Evolutionary conservation across 2,113 vertebrate genomes (phyloP).

Genomic region (Melanotaenia duboulayi): DNA sequence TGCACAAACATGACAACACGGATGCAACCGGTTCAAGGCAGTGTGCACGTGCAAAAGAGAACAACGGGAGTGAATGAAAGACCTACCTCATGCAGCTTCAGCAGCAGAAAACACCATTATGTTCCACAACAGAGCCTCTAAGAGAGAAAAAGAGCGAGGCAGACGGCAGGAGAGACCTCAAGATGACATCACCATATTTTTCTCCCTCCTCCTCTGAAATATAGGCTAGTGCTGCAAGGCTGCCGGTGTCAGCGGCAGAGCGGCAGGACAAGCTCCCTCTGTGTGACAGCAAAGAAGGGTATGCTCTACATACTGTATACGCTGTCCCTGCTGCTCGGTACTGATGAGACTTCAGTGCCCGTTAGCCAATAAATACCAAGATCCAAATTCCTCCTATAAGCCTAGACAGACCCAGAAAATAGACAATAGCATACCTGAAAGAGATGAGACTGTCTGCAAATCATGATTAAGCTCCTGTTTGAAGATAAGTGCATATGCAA

Average conservation of each 20-base stretch:
- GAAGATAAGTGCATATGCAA: neutral
- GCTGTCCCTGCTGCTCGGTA: neutral
- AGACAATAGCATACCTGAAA: neutral
- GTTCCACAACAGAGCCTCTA: constrained; percentile 54
- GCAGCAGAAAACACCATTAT: constrained; percentile 55
- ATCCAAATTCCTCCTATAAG: neutral
- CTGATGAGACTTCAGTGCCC: constrained; percentile 1
- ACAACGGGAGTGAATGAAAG: constrained; percentile 22
- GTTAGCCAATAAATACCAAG: neutral
- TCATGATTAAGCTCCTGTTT: neutral
- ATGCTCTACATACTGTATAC: neutral
- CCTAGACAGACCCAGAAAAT: neutral
- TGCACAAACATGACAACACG: neutral
- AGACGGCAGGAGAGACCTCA: constrained; percentile 32
- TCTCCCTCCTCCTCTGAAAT: constrained; percentile 58
- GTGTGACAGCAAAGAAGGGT: constrained; percentile 2
- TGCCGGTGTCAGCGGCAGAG: constrained; percentile 39
- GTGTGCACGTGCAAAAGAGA: constrained; percentile 26
- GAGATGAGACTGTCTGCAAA: neutral
- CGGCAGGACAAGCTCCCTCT: constrained; percentile 34
- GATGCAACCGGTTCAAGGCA: neutral
- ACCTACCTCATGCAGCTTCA: constrained; percentile 68
- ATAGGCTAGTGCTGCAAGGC: constrained; percentile 56
- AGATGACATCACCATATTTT: constrained; percentile 75
- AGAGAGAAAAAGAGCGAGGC: constrained; percentile 13